phyloP scores from a whole-genome alignment of 1,140 invertebrate species.

The Druon quercuslanigerum region DNA sequence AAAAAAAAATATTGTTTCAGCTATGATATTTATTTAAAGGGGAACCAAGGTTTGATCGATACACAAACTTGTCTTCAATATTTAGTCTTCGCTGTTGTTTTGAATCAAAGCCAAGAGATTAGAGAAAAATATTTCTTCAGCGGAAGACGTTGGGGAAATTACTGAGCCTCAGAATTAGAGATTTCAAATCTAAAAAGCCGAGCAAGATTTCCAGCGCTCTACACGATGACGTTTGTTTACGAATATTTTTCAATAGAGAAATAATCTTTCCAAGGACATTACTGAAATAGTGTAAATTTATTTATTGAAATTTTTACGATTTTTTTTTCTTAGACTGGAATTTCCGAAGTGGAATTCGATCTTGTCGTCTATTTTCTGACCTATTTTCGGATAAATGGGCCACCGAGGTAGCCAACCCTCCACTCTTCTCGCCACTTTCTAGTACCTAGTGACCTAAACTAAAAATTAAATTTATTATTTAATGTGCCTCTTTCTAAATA shows the following conservation, averaged over 20 bases:
- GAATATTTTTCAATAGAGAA: background rate
- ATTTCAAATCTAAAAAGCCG: background rate
- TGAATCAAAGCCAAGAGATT: conserved; percentile 21
- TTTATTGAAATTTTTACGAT: background rate
- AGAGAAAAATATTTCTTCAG: conserved; percentile 14
- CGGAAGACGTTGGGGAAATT: background rate
- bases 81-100: background rate
- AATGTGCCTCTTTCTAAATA: background rate
- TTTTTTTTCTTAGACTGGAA: background rate
- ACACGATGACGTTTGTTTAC: too few species aligned
- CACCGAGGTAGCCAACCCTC: conserved; percentile 61
- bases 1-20: too few species aligned
- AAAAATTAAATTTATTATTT: background rate
- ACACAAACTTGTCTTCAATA: background rate
- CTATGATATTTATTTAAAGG: background rate
- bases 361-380: conserved; percentile 51
- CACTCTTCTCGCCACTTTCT: background rate
- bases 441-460: background rate
- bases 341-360: conserved; percentile 14
- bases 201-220: background rate
- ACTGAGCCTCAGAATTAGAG: background rate
- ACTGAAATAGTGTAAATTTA: too few species aligned
- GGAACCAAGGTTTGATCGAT: background rate
- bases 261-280: background rate
- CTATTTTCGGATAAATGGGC: conserved; percentile 61